A percentile compares a stretch with the other conserved stretches of the same genome.
Conservation (phyloP, 2,888 invertebrate species). For the Mesopsocus fuscifrons region DNA sequence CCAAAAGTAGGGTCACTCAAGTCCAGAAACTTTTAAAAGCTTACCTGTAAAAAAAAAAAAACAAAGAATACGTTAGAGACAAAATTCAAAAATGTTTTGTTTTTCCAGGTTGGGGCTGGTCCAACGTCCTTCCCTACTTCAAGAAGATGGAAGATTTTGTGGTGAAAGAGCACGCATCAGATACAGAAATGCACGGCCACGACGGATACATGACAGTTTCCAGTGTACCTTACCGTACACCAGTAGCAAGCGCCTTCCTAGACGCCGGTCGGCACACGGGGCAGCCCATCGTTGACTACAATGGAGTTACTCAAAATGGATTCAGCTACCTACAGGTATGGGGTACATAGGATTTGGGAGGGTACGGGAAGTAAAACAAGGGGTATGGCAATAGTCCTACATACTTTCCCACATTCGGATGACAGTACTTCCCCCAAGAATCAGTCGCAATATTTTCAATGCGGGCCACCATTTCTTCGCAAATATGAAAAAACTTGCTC, state of each 20-base stretch:
- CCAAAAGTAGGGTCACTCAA: too few species aligned
- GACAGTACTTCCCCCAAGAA: too few species aligned
- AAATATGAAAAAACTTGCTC: too few species aligned
- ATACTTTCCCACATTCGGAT: too few species aligned
- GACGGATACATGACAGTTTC: slow-evolving; percentile 37
- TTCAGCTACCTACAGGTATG: slow-evolving; percentile 34
- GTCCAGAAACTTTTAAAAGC: too few species aligned
- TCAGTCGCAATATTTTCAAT: too few species aligned
- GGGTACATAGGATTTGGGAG: background rate
- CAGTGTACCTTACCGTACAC: slow-evolving; percentile 31
- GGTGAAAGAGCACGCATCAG: slow-evolving; percentile 31
- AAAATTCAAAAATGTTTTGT: too few species aligned
- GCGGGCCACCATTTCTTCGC: too few species aligned
- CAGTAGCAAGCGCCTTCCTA: slow-evolving; percentile 40
- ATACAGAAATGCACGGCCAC: slow-evolving; percentile 32
- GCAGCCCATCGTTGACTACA: slow-evolving; percentile 37
- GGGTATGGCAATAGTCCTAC: too few species aligned
- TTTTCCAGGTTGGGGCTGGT: slow-evolving; percentile 44
- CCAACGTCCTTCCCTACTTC: slow-evolving; percentile 53
- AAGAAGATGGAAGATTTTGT: slow-evolving; percentile 55
- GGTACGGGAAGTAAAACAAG: too few species aligned
- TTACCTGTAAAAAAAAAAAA: too few species aligned
- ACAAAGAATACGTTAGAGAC: too few species aligned
- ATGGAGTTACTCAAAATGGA: slow-evolving; percentile 40
- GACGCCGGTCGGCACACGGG: slow-evolving; percentile 40